Base-by-base conservation (phyloP, 1,140 invertebrate genomes). In the Atta texana region DNA sequence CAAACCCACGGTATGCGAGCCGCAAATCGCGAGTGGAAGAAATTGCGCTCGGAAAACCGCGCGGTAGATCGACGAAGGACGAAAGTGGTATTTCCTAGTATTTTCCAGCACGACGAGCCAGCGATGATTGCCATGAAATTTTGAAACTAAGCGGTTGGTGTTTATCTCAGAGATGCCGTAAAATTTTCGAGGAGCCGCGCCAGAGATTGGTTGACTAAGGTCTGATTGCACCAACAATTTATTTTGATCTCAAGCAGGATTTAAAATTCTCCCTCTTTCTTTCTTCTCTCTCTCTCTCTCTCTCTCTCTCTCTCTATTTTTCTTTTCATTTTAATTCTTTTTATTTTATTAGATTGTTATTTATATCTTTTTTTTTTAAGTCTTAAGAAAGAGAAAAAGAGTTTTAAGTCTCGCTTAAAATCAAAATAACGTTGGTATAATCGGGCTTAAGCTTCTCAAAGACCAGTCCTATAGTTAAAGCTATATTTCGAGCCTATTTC, bases 401-500 rank as follows among this genome's bases (percentile, higher is more conserved):
- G 39, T 44, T 44, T 44, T 44, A 44, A 44, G 39, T 3, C 10
- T 39, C 39, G 39, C 39, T 44, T 44, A 44, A 44, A 44, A 10
- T 44, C 39, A 44, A 44, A 44, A 44, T 44, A 44, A 44, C 10
- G 39, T 44, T 44, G 39, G 39, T 44, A 0, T 8, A 44, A 12
- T 44, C 39, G 8, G 8, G 64, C 28, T 16, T 14, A 16, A 44
- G 6, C 24, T 69, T 49, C 39, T 61, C 14, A 24, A 59, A 39
- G 18, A 34, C 64, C 21, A 63, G 28, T 16, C 66, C 66, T 28
- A 69, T 8, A 24, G 39, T 18, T 8, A 31, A 71, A 55, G 28
- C 4, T 44, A 28, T 55, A 44, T 44, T 44, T 51, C 21, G 4
- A 34, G 55, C n/a, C 31, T 82, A 84, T 84, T 84, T 84, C 69